Conservation (phyloP, 2,888 invertebrate species). For the Tinea trinotella region DNA sequence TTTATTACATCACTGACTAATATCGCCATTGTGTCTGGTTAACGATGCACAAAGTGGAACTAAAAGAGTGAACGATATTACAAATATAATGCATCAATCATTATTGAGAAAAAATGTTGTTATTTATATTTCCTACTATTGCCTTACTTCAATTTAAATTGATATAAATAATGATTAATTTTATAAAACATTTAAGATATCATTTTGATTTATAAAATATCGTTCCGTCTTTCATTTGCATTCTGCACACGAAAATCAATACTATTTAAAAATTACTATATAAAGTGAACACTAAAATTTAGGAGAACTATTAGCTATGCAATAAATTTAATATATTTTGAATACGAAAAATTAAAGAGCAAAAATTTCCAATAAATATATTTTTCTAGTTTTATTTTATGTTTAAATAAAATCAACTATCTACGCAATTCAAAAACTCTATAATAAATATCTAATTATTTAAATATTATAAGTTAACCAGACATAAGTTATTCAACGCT, state of each 20-base stretch:
- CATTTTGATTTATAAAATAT: no score
- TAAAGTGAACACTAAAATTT: not conserved
- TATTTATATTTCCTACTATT: no score
- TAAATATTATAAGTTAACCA: conserved; percentile 1
- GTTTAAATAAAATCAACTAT: conserved; percentile 7
- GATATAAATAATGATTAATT: no score
- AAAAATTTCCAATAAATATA: not conserved
- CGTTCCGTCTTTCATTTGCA: no score
- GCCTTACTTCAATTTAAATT: no score
- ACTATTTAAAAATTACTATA: no score
- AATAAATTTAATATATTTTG: not conserved
- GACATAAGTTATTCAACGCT: not conserved
- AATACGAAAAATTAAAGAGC: not conserved
- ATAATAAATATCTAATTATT: conserved; percentile 6
- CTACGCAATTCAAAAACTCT: conserved; percentile 4
- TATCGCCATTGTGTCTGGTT: conserved; percentile 1
- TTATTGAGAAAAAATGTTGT: no score
- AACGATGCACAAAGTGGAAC: no score
- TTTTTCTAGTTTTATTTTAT: not conserved
- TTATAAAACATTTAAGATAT: no score
- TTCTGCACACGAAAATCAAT: no score
- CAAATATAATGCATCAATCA: no score
- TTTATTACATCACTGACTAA: not conserved
- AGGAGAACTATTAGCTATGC: not conserved
- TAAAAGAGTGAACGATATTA: no score